Base-by-base conservation (phyloP, 2,113 vertebrate species). In the Camarhynchus parvulus region DNA sequence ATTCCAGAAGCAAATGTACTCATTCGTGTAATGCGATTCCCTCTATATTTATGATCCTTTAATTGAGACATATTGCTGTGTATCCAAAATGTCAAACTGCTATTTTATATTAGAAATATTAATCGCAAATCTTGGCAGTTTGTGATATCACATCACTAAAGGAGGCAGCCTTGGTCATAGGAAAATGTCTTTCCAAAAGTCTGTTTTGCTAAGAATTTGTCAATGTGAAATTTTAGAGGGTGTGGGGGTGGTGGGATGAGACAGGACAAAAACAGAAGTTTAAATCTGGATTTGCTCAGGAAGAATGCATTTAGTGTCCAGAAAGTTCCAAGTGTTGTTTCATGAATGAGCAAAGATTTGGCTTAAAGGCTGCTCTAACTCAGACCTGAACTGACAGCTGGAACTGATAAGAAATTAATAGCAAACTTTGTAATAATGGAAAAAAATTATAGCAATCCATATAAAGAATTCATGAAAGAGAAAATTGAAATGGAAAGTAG, bases 71-170 rank as follows among this genome's bases (percentile, higher is more conserved):
- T 67, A 91, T 85, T 87, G 74, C 78, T 47, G 28, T 69, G 41
- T 76, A 64, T 79, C 21, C 63, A 68, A 94, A 95, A 94, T 87
- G 75, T 85, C 74, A 82, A 56, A 82, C 21, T 92, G n/a, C 35
- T 82, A 64, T 87, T 94, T 92, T 81, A 23, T 81, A 68, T 89
- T 90, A 62, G 59, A 96, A 92, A 79, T 76, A 69, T 87, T 91
- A 87, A 87, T 93, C 1, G 0, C n/a, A 78, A 79, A 75, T 81
- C 53, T 83, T 72, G 50, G 62, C 84, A 91, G 75, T 74, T 91
- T 85, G 67, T 73, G 37, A 49, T 82, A 87, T 8, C 15, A 17
- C 2, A 3, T 68, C 28, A 80, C 46, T 93, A 11, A 62, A 78
- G 58, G 79, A 76, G 82, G 37, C 42, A 46, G 46, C 41, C 37